phyloP scores from a whole-genome alignment of 37 sponge, comb jelly and placozoan genomes.

The Oopsacas minuta region DNA sequence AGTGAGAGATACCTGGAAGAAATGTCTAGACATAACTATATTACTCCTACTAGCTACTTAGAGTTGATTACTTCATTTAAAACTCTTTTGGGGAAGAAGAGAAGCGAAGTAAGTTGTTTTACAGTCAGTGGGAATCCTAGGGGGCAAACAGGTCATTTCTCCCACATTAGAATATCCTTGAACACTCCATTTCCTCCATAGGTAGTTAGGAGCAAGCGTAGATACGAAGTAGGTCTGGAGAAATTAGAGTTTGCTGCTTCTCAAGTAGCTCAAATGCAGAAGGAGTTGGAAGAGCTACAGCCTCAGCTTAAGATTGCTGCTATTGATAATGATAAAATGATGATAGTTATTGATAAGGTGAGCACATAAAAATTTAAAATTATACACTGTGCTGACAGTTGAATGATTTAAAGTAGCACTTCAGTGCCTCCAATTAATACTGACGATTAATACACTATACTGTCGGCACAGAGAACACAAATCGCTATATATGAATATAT shows the following conservation, averaged over 20 bases:
- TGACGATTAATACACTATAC: too few relatives aligned
- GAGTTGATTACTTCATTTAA: slow-evolving; percentile 98
- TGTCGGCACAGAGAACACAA: too few relatives aligned
- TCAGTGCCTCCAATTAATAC: too few relatives aligned
- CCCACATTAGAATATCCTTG: neutral
- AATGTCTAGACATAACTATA: slow-evolving; percentile 82
- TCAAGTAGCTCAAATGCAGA: slow-evolving; percentile 93
- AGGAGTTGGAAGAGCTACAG: slow-evolving; percentile 90
- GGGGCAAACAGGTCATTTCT: too few relatives aligned
- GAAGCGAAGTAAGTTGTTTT: slow-evolving; percentile 62
- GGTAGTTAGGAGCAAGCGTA: slow-evolving; percentile 53
- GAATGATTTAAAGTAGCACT: too few relatives aligned
- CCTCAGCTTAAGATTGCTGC: slow-evolving; percentile 78
- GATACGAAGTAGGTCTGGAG: slow-evolving; percentile 88
- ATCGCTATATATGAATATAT: too few relatives aligned
- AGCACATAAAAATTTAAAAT: too few relatives aligned
- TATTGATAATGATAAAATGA: slow-evolving; percentile 84
- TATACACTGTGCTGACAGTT: too few relatives aligned
- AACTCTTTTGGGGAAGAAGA: slow-evolving; percentile 55
- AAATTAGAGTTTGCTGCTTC: slow-evolving; percentile 92
- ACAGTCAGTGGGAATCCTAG: too few relatives aligned
- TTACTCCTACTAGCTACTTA: slow-evolving; percentile 94
- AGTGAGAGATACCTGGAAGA: slow-evolving; percentile 43
- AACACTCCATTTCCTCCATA: neutral
- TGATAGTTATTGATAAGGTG: slow-evolving; percentile 73